These are phyloP conservation scores for Lacerta bilineata DNA, from an alignment of 2,797 vertebrate species.

Conservation along the genomic window DNA sequence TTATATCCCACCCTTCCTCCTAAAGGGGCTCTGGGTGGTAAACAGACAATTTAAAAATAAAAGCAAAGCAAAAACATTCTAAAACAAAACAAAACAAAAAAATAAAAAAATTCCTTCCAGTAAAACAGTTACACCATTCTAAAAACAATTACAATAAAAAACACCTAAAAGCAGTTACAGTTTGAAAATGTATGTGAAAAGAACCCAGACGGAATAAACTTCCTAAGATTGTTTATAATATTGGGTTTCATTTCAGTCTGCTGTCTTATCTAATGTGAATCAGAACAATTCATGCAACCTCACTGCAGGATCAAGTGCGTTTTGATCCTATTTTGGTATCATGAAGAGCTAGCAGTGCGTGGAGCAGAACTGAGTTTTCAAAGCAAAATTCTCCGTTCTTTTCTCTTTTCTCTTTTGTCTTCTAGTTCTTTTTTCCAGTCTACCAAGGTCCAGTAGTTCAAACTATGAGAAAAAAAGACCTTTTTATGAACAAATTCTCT, in stretches of 20 bases:
- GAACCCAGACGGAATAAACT: slow-evolving; percentile 56
- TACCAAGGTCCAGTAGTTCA: slow-evolving; percentile 87
- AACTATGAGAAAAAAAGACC: slow-evolving; percentile 84
- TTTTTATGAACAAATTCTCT: slow-evolving; percentile 86
- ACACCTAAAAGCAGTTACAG: too few species aligned
- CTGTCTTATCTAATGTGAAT: slow-evolving; percentile 52
- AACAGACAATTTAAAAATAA: too few species aligned
- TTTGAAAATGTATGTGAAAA: slow-evolving; percentile 48
- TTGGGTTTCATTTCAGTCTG: slow-evolving; percentile 49
- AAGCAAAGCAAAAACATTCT: too few species aligned
- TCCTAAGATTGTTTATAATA: slow-evolving; percentile 28
- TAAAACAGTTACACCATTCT: too few species aligned
- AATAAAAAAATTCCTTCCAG: too few species aligned
- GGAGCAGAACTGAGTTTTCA: slow-evolving; percentile 77
- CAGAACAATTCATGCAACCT: slow-evolving; percentile 62
- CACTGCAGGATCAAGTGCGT: slow-evolving; percentile 63
- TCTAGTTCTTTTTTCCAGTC: slow-evolving; percentile 73
- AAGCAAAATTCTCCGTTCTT: slow-evolving; percentile 77
- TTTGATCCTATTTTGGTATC: slow-evolving; percentile 68
- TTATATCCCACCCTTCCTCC: too few species aligned
- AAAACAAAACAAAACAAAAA: too few species aligned
- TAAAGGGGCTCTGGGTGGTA: too few species aligned
- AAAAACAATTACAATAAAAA: too few species aligned
- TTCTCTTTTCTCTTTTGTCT: slow-evolving; percentile 63
- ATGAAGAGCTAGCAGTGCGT: slow-evolving; percentile 73